These are phyloP conservation scores for Tanaodytes sp. DNA, from an alignment of 2,888 invertebrate genomes.

Conservation along the genomic window DNA sequence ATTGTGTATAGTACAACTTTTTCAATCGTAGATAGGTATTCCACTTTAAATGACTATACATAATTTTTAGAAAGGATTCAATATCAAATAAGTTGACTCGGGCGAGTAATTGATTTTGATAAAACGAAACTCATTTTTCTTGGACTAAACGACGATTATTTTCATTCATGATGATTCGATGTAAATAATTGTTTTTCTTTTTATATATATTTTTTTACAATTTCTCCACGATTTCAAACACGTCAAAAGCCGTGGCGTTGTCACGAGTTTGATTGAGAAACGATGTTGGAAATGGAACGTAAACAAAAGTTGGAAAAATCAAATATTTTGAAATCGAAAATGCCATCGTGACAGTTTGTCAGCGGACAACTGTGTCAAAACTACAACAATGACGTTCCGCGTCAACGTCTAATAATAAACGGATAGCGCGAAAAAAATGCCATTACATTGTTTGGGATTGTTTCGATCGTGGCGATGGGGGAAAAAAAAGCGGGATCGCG, in stretches of 20 bases:
- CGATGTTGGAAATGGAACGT: no score
- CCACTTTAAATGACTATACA: conserved; percentile 6
- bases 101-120: conserved; percentile 11
- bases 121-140: no score
- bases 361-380: conserved; percentile 7
- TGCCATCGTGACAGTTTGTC: neutral
- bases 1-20: conserved; percentile 22
- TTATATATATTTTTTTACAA: no score
- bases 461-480: conserved; percentile 1
- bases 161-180: no score
- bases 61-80: neutral
- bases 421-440: neutral
- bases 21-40: conserved; percentile 9
- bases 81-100: neutral
- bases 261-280: no score
- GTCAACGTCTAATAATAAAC: conserved; percentile 15
- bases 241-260: no score
- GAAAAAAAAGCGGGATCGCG: conserved; percentile 16
- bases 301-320: no score
- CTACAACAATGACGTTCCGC: neutral
- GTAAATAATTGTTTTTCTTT: no score
- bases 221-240: no score
- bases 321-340: neutral
- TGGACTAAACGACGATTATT: neutral
- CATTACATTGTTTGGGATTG: conserved; percentile 7